Evolutionary conservation across 2,797 vertebrate species (phyloP).

Genomic region (Scolopax rusticola): DNA sequence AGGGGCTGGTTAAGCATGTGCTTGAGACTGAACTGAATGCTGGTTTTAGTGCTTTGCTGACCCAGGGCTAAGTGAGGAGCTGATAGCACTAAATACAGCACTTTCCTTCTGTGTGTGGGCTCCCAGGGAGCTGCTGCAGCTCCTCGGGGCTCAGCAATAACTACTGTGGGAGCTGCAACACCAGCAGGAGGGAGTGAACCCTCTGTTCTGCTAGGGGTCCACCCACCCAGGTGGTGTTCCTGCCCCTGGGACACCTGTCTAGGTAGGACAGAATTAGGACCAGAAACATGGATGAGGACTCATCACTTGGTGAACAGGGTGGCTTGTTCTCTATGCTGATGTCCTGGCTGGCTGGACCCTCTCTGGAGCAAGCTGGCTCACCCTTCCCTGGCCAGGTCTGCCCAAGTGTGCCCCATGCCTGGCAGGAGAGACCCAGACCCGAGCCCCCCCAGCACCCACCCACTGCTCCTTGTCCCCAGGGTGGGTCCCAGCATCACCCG

Average conservation of each 20-base stretch:
- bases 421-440: neutral
- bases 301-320: rapidly evolving
- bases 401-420: rapidly evolving
- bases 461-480: neutral
- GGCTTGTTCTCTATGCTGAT: neutral
- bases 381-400: neutral
- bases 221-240: neutral
- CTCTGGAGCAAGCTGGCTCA: neutral
- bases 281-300: rapidly evolving
- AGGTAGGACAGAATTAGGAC: neutral
- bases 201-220: neutral
- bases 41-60: neutral
- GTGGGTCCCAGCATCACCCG: slow-evolving; percentile 6
- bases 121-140: neutral
- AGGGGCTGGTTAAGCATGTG: neutral
- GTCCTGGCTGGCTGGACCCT: neutral
- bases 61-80: neutral
- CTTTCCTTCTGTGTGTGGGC: neutral
- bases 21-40: neutral
- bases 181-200: rapidly evolving
- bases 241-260: neutral
- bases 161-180: neutral
- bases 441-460: neutral
- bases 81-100: neutral
- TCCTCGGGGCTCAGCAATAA: rapidly evolving